Evolutionary conservation across 1,140 invertebrate species (phyloP).

Genomic region (Bombus impatiens): DNA sequence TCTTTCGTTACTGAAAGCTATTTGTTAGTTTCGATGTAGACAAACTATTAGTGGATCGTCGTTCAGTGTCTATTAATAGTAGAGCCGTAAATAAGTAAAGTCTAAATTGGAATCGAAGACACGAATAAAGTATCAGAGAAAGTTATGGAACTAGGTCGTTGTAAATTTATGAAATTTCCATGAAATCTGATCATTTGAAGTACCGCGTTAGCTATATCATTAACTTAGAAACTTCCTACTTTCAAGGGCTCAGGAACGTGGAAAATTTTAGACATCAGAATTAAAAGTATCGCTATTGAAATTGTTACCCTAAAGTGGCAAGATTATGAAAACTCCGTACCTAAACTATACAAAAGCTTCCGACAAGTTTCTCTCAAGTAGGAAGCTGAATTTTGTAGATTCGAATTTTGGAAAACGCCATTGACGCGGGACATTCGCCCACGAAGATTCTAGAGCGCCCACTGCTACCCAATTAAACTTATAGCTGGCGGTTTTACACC

Average conservation of each 20-base stretch:
- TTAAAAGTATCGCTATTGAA: not conserved
- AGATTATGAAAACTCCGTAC: not conserved
- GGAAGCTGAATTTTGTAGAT: not conserved
- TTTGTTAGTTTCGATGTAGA: not conserved
- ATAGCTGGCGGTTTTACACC: not conserved
- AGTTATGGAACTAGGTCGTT: too few species aligned
- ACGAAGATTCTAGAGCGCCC: not conserved
- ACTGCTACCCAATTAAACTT: slow-evolving; percentile 39
- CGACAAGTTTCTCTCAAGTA: not conserved
- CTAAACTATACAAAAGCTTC: not conserved
- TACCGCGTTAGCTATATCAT: too few species aligned
- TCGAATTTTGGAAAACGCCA: not conserved
- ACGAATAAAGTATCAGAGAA: not conserved
- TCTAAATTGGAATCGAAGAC: too few species aligned
- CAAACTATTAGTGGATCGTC: not conserved
- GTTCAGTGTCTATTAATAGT: not conserved
- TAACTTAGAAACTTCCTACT: too few species aligned
- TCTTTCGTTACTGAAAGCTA: not conserved
- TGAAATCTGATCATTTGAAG: too few species aligned
- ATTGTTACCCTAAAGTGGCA: too few species aligned
- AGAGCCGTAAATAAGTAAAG: not conserved
- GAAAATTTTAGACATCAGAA: not conserved
- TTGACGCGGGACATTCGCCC: not conserved
- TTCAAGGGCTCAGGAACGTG: too few species aligned
- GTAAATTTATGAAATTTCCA: too few species aligned